Percentiles rank a stretch among this genome's conserved stretches.
These are phyloP conservation scores for Papilio elwesi DNA, from an alignment of 2,888 invertebrate genomes.

Conservation along the genomic window DNA sequence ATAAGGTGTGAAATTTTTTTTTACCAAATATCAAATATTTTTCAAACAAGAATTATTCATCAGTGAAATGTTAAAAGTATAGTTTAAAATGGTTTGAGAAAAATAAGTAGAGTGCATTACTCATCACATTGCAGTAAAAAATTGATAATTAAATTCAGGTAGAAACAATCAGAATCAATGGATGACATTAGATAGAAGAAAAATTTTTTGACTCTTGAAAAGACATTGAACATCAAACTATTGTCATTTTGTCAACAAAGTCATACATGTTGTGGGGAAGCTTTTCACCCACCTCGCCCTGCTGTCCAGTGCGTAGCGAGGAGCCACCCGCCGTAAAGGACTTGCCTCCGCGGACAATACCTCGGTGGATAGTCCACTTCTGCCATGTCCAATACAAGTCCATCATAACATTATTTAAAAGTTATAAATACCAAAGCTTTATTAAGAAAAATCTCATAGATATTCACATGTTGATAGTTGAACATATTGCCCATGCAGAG, in stretches of 20 bases:
- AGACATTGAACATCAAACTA: constrained; percentile 67
- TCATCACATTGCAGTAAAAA: constrained; percentile 29
- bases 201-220: constrained; percentile 55
- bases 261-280: constrained; percentile 57
- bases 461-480: constrained; percentile 15
- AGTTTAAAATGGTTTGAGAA: constrained; percentile 23
- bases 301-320: constrained; percentile 73
- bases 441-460: constrained; percentile 16
- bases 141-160: constrained; percentile 37
- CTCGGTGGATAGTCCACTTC: constrained; percentile 93
- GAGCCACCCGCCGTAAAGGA: constrained; percentile 81
- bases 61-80: neutral
- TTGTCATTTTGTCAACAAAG: constrained; percentile 50
- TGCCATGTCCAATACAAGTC: constrained; percentile 78
- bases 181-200: constrained; percentile 44
- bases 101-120: constrained; percentile 35
- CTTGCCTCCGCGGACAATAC: constrained; percentile 89
- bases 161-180: constrained; percentile 43
- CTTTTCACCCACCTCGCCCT: constrained; percentile 81
- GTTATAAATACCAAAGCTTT: constrained; percentile 33
- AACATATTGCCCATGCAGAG: constrained; percentile 32
- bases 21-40: constrained; percentile 20
- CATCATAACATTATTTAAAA: constrained; percentile 48
- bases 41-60: neutral
- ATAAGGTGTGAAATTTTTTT: too few relatives aligned